A percentile compares a stretch with the other conserved stretches of the same genome.
Conservation (phyloP, 2,113 vertebrate species). For the Polypterus bichir region DNA sequence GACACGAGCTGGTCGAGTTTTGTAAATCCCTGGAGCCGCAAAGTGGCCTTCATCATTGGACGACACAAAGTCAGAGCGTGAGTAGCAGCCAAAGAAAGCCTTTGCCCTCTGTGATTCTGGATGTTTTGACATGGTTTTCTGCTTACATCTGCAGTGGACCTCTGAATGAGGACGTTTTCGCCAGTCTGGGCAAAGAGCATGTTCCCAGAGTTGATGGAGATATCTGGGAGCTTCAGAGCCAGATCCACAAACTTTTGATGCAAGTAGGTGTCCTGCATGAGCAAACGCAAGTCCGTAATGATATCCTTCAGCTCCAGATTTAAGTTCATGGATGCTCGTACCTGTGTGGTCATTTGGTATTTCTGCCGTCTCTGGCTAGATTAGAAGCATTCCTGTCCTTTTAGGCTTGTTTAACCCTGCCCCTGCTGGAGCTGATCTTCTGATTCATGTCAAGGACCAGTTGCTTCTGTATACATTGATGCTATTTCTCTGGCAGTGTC, state of each 20-base stretch:
- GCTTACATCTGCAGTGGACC: conserved; percentile 51
- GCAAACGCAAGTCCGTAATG: no score
- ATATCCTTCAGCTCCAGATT: no score
- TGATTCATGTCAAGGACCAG: no score
- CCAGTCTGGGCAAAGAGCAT: conserved; percentile 41
- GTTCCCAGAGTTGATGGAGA: conserved; percentile 48
- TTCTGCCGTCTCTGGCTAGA: no score
- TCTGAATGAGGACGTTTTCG: conserved; percentile 81
- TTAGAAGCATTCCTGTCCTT: no score
- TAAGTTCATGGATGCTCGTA: no score
- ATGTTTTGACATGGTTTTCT: no score
- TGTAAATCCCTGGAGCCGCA: conserved; percentile 82
- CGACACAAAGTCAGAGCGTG: conserved; percentile 78
- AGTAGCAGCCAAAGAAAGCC: conserved; percentile 23
- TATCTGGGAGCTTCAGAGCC: conserved; percentile 68
- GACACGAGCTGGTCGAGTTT: conserved; percentile 87
- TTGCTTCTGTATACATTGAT: not conserved
- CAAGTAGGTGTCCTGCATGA: conserved; percentile 46
- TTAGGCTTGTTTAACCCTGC: no score
- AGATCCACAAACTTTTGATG: conserved; percentile 78
- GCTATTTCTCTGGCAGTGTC: not conserved
- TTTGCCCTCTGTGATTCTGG: no score
- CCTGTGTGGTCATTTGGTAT: no score
- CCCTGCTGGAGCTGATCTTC: no score
- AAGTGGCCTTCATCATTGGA: conserved; percentile 75